Percentiles rank a stretch among this genome's conserved stretches.
Evolutionary conservation across 2,113 vertebrate genomes (phyloP).

Genomic region (Eulacestoma nigropectus): DNA sequence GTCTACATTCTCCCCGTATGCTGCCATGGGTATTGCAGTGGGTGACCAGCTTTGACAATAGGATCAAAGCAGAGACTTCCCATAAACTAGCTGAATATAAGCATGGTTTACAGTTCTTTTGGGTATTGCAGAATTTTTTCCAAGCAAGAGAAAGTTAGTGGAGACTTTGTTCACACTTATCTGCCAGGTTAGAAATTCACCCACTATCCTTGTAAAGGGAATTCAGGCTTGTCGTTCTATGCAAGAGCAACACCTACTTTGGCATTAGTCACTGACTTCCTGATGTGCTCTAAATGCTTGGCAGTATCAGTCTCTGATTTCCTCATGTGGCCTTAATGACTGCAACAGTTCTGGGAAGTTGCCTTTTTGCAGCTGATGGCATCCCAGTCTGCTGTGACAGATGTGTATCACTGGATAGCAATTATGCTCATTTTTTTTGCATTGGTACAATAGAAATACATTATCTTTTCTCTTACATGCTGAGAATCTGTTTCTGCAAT

Average conservation of each 20-base stretch:
- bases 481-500: not conserved
- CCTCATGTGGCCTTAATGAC: not conserved
- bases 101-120: not conserved
- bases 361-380: not conserved
- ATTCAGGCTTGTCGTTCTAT: not conserved
- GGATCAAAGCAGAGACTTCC: not conserved
- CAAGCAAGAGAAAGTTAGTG: not conserved
- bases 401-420: not conserved
- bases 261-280: not conserved
- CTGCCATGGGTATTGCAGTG: accelerated
- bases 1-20: not conserved
- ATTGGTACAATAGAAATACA: not conserved
- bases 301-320: not conserved
- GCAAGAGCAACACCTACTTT: not conserved
- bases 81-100: not conserved
- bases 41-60: not conserved
- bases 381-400: not conserved
- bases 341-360: not conserved
- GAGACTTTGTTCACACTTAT: not conserved
- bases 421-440: not conserved
- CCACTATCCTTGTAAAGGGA: not conserved
- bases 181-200: not conserved
- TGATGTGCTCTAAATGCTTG: not conserved
- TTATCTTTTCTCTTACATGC: not conserved
- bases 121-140: not conserved